phyloP scores from a whole-genome alignment of 1,140 invertebrate genomes.

The Cotesia vestalis region DNA sequence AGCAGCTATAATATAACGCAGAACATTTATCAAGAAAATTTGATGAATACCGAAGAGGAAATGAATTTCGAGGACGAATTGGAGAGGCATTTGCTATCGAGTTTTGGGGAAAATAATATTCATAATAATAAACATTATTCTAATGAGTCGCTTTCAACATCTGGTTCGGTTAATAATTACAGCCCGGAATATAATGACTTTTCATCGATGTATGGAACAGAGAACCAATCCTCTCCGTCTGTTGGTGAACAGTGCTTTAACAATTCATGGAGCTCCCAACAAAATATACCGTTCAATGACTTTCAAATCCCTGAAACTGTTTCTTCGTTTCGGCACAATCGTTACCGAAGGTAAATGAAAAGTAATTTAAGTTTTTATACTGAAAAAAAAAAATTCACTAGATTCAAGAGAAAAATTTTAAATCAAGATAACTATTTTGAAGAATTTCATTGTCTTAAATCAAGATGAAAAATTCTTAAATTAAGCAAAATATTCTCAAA shows the following conservation, averaged over 20 bases:
- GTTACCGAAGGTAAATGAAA: slow-evolving; percentile 37
- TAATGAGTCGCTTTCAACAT: background rate
- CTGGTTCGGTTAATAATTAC: background rate
- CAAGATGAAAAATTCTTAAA: no score
- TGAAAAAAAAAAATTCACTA: no score
- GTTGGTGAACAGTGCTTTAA: background rate
- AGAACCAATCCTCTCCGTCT: slow-evolving; percentile 21
- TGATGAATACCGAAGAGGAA: slow-evolving; percentile 6
- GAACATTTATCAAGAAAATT: slow-evolving; percentile 26
- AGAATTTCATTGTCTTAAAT: no score
- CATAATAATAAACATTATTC: background rate
- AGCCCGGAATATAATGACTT: slow-evolving; percentile 12
- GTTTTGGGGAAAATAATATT: slow-evolving; percentile 9
- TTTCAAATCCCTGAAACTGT: slow-evolving; percentile 50
- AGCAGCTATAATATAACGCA: slow-evolving; percentile 16
- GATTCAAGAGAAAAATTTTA: no score
- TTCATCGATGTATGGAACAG: background rate
- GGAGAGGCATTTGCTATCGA: slow-evolving; percentile 16
- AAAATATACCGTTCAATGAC: slow-evolving; percentile 34
- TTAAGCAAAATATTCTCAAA: no score
- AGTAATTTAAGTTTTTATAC: background rate
- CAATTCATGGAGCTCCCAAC: slow-evolving; percentile 5
- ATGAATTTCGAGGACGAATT: slow-evolving; percentile 30
- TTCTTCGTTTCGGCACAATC: slow-evolving; percentile 35
- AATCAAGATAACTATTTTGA: no score